These are phyloP conservation scores for Augochlorella aurata DNA, from an alignment of 2,888 invertebrate species.

Conservation along the genomic window DNA sequence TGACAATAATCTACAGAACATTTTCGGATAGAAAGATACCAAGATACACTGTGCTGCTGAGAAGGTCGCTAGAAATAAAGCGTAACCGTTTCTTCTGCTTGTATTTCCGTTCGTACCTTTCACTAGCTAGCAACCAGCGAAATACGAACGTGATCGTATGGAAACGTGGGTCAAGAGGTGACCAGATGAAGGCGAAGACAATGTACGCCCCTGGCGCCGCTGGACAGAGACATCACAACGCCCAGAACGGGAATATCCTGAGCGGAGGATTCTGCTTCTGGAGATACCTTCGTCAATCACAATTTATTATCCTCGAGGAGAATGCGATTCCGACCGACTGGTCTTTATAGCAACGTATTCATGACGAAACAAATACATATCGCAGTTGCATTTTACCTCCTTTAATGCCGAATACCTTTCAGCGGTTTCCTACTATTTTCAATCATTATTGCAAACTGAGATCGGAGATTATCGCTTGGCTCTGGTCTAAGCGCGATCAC, in stretches of 20 bases:
- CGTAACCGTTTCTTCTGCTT: background rate
- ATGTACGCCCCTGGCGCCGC: slow-evolving; percentile 58
- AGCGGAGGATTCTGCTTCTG: slow-evolving; percentile 42
- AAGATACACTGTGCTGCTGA: background rate
- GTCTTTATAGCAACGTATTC: background rate
- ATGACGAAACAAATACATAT: background rate
- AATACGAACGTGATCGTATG: slow-evolving; percentile 68
- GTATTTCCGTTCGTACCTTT: slow-evolving; percentile 33
- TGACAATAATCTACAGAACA: background rate
- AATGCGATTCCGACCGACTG: background rate
- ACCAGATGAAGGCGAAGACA: slow-evolving; percentile 72
- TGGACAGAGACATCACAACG: slow-evolving; percentile 69
- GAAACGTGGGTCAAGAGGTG: slow-evolving; percentile 71
- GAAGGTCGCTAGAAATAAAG: background rate
- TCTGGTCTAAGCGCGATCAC: no score
- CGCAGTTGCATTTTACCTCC: background rate
- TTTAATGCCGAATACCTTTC: background rate
- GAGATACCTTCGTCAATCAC: slow-evolving; percentile 63
- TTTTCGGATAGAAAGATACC: background rate
- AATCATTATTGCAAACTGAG: background rate
- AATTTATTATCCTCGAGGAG: slow-evolving; percentile 58
- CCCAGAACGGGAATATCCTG: slow-evolving; percentile 40
- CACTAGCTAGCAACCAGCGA: slow-evolving; percentile 45
- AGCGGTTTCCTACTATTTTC: background rate
- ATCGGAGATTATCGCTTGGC: background rate